phyloP scores from a whole-genome alignment of 2,113 vertebrate species.

The Nothobranchius furzeri region DNA sequence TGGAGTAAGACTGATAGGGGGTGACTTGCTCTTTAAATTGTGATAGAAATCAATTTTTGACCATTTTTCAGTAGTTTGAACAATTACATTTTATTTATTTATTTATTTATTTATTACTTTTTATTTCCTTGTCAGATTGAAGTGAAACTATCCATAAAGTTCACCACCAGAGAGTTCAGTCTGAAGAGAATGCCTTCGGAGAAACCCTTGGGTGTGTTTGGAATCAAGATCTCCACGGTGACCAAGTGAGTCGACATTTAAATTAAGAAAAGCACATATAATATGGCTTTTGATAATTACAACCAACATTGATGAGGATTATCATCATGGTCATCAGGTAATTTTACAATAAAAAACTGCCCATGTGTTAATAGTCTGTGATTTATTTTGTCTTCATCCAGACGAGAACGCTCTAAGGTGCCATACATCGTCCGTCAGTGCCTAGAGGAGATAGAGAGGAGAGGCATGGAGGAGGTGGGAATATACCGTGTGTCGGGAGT shows the following conservation, averaged over 20 bases:
- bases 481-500: conserved; percentile 98
- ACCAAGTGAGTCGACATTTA: conserved; percentile 87
- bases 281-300: not conserved
- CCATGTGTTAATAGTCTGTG: not conserved
- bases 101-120: conserved; percentile 4
- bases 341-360: not conserved
- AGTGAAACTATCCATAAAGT: conserved; percentile 95
- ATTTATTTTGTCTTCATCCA: conserved; percentile 49
- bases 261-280: not conserved
- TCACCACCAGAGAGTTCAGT: conserved; percentile 96
- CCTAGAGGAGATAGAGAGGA: conserved; percentile 94
- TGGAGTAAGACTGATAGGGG: too few relatives aligned
- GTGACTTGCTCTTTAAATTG: too few relatives aligned
- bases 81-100: too few relatives aligned
- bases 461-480: conserved; percentile 98
- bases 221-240: conserved; percentile 93
- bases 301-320: conserved; percentile 38
- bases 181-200: conserved; percentile 92
- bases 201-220: conserved; percentile 94
- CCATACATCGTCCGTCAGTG: conserved; percentile 98
- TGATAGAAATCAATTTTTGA: too few relatives aligned
- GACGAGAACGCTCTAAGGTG: conserved; percentile 96
- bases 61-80: too few relatives aligned
- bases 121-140: conserved; percentile 82
- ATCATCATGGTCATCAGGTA: not conserved